Percentiles rank a stretch among this genome's conserved stretches.
Conservation (phyloP, 2,797 vertebrate genomes). For the Diglossa cyanea region DNA sequence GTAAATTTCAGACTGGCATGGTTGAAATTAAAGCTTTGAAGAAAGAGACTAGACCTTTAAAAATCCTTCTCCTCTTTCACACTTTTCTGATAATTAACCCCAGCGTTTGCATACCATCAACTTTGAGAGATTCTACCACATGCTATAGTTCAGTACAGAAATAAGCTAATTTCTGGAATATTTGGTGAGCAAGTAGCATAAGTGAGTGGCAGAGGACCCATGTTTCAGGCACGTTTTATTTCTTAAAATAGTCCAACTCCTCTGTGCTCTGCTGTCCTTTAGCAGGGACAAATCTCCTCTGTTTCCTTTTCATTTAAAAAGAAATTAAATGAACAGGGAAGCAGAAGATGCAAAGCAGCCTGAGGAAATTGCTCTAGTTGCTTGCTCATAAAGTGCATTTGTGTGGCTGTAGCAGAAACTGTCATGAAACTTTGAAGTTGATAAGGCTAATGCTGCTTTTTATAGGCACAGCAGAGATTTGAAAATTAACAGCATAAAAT, state of each 20-base stretch:
- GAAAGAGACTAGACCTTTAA: background rate
- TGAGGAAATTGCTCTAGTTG: background rate
- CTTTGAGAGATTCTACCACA: background rate
- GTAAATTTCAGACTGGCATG: constrained; percentile 42
- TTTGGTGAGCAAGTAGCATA: background rate
- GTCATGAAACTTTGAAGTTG: background rate
- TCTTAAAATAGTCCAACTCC: background rate
- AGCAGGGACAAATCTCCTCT: background rate
- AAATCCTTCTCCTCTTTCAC: constrained; percentile 21
- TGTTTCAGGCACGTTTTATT: background rate
- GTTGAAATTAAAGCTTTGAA: constrained; percentile 50
- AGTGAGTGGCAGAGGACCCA: background rate
- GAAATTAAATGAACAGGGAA: background rate
- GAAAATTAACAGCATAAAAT: background rate
- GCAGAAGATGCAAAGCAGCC: constrained; percentile 8
- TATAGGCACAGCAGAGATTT: background rate
- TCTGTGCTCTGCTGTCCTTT: background rate
- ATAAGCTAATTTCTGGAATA: background rate
- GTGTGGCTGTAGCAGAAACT: background rate
- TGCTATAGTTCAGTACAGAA: background rate
- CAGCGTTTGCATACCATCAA: background rate
- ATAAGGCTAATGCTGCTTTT: background rate
- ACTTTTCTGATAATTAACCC: constrained; percentile 40
- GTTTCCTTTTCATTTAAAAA: background rate
- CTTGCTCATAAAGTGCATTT: background rate